Percentiles rank a stretch among this genome's conserved stretches.
Conservation (phyloP, 2,888 invertebrate species). For the Nowickia ferox region DNA sequence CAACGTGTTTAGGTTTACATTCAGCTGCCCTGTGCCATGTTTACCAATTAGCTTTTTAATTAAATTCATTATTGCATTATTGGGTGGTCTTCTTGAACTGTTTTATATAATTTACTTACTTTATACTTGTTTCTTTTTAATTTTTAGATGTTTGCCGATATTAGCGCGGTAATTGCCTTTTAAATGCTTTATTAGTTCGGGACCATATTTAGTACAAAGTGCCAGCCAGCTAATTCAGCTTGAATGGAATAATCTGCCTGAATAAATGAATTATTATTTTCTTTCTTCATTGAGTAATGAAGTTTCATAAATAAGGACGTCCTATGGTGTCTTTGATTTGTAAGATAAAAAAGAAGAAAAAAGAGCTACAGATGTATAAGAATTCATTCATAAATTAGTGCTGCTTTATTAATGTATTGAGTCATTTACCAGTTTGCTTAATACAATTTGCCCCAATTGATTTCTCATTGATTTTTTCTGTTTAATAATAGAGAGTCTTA, state of each 20-base stretch:
- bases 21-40: slow-evolving; percentile 16
- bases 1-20: neutral
- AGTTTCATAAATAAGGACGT: slow-evolving; percentile 38
- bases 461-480: slow-evolving; percentile 54
- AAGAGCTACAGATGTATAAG: neutral
- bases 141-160: slow-evolving; percentile 69
- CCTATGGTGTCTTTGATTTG: slow-evolving; percentile 62
- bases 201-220: slow-evolving; percentile 39
- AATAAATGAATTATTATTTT: slow-evolving; percentile 40
- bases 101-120: slow-evolving; percentile 43
- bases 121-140: slow-evolving; percentile 1
- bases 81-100: slow-evolving; percentile 67
- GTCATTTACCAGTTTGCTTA: neutral
- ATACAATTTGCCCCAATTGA: slow-evolving; percentile 58
- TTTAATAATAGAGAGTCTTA: slow-evolving; percentile 9
- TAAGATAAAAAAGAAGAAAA: slow-evolving; percentile 17
- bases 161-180: slow-evolving; percentile 67
- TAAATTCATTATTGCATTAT: slow-evolving; percentile 67
- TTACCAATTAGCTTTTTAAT: slow-evolving; percentile 68
- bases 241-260: slow-evolving; percentile 26
- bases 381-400: slow-evolving; percentile 58
- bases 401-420: neutral
- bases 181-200: slow-evolving; percentile 59
- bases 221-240: slow-evolving; percentile 38
- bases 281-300: slow-evolving; percentile 36